A percentile compares a stretch with the other conserved stretches of the same genome.
Evolutionary conservation across 92 coral and sea anemone species (phyloP).

Genomic region (Phenganax subtilis): DNA sequence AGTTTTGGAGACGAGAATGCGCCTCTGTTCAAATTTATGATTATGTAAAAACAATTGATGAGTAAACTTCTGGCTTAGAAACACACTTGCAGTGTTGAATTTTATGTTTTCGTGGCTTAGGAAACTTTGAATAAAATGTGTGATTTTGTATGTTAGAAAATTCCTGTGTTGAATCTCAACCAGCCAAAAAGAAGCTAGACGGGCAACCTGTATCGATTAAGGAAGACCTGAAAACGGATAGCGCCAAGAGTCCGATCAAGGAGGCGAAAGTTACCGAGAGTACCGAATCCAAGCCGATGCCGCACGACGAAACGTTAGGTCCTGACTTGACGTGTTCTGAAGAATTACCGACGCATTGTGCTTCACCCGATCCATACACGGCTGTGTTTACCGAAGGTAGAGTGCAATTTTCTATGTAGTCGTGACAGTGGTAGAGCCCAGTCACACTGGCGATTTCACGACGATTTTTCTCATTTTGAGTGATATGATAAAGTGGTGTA

Average conservation of each 20-base stretch:
- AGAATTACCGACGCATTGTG: constrained; percentile 37
- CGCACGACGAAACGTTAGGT: constrained; percentile 11
- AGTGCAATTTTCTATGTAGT: no score
- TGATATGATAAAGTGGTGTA: no score
- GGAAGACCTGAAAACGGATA: background rate
- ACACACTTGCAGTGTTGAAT: no score
- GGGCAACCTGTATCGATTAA: background rate
- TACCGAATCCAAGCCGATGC: constrained; percentile 4
- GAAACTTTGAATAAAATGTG: no score
- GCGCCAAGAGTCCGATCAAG: background rate
- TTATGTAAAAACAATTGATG: no score
- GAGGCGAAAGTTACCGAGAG: constrained; percentile 6
- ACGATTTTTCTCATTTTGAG: no score
- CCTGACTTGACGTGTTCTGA: constrained; percentile 39
- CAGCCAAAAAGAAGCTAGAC: constrained; percentile 22
- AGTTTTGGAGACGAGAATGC: no score
- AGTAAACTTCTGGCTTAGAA: no score
- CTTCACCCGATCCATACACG: constrained; percentile 36
- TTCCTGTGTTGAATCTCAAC: constrained; percentile 3
- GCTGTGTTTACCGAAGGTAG: background rate
- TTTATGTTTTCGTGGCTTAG: no score
- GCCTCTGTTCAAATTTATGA: no score
- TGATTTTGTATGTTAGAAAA: background rate
- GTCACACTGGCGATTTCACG: no score
- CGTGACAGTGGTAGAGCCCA: no score